phyloP scores from a whole-genome alignment of 1,140 invertebrate genomes.

The Zaprionus vittiger region DNA sequence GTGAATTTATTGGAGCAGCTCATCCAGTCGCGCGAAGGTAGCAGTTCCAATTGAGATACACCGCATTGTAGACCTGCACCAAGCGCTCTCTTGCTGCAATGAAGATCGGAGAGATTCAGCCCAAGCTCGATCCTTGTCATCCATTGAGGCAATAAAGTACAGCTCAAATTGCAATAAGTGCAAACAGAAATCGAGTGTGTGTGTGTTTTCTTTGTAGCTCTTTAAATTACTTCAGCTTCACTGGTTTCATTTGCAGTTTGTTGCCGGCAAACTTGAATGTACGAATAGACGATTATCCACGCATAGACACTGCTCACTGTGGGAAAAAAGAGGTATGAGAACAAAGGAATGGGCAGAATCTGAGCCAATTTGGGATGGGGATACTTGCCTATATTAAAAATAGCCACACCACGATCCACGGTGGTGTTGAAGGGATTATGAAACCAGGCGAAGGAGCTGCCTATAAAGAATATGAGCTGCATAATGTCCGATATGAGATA shows the following conservation, averaged over 20 bases:
- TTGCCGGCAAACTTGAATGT: background rate
- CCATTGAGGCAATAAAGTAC: background rate
- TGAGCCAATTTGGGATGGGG: background rate
- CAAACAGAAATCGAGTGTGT: background rate
- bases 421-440: background rate
- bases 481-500: background rate
- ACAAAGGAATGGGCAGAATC: background rate
- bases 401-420: background rate
- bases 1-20: conserved; percentile 60
- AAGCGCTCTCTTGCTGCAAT: background rate
- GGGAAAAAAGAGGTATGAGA: background rate
- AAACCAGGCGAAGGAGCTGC: background rate
- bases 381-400: background rate
- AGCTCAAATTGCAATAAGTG: background rate
- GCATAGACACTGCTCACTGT: background rate
- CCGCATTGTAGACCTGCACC: background rate
- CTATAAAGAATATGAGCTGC: background rate
- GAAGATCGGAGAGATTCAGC: background rate
- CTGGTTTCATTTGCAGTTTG: background rate
- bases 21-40: conserved; percentile 37
- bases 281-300: background rate
- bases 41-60: conserved; percentile 11
- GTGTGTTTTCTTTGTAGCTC: background rate
- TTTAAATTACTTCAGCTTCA: background rate
- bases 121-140: background rate